Percentiles rank a stretch among this genome's conserved stretches.
These are phyloP conservation scores for Drosophila melanica DNA, from an alignment of 1,140 invertebrate genomes.

Conservation along the genomic window DNA sequence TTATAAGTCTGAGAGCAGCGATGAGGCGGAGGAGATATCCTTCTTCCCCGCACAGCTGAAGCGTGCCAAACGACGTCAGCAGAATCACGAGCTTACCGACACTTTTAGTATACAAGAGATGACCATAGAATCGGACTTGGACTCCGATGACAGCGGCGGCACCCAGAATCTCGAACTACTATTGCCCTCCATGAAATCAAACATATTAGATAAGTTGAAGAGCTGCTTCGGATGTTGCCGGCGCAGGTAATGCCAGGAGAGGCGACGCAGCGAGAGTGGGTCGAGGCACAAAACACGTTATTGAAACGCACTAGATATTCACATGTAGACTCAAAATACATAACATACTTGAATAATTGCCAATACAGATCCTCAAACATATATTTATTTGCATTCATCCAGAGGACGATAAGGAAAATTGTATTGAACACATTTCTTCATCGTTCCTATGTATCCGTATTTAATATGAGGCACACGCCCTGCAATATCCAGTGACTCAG, in stretches of 20 bases:
- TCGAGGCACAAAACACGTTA: constrained; percentile 73
- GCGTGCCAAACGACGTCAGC: constrained; percentile 65
- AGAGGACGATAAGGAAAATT: constrained; percentile 36
- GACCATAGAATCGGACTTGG: constrained; percentile 80
- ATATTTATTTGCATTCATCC: constrained; percentile 57
- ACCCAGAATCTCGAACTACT: constrained; percentile 81
- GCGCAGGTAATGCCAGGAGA: constrained; percentile 63
- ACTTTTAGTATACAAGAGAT: constrained; percentile 84
- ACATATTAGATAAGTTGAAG: constrained; percentile 71
- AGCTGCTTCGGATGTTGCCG: constrained; percentile 75
- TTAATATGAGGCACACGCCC: constrained; percentile 93
- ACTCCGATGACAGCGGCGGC: constrained; percentile 79
- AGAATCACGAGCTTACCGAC: constrained; percentile 75
- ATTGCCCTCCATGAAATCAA: constrained; percentile 75
- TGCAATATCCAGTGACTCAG: constrained; percentile 94
- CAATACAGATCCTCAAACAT: constrained; percentile 56
- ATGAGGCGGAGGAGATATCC: constrained; percentile 79
- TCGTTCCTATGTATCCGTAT: constrained; percentile 86
- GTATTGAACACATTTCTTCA: constrained; percentile 69
- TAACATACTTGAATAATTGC: constrained; percentile 54
- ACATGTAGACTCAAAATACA: constrained; percentile 35
- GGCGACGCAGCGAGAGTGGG: constrained; percentile 12
- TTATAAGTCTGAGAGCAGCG: constrained; percentile 82
- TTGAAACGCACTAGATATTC: constrained; percentile 69
- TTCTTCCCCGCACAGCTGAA: constrained; percentile 79